Evolutionary conservation across 2,797 vertebrate species (phyloP).

Genomic region (Aphelocoma californica): DNA sequence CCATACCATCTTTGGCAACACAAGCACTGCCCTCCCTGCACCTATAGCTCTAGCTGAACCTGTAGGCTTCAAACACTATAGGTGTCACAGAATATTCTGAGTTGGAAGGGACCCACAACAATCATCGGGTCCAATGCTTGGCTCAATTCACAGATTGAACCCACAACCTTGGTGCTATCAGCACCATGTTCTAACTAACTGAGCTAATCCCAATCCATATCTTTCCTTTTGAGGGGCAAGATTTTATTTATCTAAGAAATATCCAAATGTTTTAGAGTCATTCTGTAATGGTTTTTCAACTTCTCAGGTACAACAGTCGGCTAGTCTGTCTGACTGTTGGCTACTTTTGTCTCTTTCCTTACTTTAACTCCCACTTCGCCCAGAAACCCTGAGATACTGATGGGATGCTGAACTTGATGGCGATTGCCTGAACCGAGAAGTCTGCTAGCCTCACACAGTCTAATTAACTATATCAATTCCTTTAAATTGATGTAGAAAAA

Average conservation of each 20-base stretch:
- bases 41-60: background rate
- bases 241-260: background rate
- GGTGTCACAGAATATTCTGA: background rate
- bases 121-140: accelerated
- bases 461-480: background rate
- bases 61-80: background rate
- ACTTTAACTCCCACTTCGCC: background rate
- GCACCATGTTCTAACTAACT: background rate
- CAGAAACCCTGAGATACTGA: background rate
- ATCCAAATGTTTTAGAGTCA: background rate
- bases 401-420: background rate
- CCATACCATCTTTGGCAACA: accelerated
- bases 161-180: background rate
- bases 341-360: background rate
- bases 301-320: background rate
- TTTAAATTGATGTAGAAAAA: background rate
- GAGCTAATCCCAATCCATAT: accelerated
- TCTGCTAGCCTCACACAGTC: background rate
- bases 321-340: background rate
- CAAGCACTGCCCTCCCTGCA: background rate
- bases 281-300: background rate
- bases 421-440: background rate
- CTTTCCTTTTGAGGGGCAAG: background rate
- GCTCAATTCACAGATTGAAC: background rate
- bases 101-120: background rate